These are phyloP conservation scores for Hoplodrina ambigua DNA, from an alignment of 2,888 invertebrate species.

Conservation along the genomic window DNA sequence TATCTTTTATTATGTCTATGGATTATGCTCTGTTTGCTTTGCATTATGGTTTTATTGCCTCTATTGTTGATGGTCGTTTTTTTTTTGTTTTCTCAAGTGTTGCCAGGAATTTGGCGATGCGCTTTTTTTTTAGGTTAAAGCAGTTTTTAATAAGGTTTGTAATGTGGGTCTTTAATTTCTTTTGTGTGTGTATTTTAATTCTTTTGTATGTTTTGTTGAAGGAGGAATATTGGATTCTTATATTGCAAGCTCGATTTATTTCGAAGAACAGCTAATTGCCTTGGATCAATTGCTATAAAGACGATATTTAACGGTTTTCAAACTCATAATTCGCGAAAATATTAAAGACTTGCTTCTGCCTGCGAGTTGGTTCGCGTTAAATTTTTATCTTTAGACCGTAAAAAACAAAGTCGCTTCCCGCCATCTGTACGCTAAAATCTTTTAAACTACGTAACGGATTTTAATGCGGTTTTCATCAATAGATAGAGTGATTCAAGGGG, in stretches of 20 bases:
- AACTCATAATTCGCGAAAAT: background rate
- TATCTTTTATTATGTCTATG: constrained; percentile 69
- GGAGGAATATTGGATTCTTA: constrained; percentile 14
- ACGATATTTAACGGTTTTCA: background rate
- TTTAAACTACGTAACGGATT: too few species aligned
- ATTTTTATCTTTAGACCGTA: too few species aligned
- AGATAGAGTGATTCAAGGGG: too few species aligned
- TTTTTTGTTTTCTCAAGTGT: constrained; percentile 69
- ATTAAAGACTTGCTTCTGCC: background rate
- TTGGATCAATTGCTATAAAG: background rate
- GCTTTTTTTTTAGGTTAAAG: constrained; percentile 30
- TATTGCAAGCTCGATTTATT: constrained; percentile 41
- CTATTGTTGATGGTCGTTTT: constrained; percentile 52
- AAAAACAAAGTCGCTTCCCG: too few species aligned
- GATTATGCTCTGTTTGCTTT: constrained; percentile 64
- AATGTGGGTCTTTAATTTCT: constrained; percentile 21
- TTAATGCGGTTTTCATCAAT: too few species aligned
- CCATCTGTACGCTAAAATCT: too few species aligned
- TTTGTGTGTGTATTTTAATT: constrained; percentile 35
- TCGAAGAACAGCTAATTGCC: constrained; percentile 18
- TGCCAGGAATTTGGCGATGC: constrained; percentile 43
- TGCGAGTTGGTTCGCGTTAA: too few species aligned
- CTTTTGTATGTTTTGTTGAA: background rate
- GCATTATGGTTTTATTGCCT: constrained; percentile 61
- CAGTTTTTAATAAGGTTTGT: constrained; percentile 36